phyloP scores from a whole-genome alignment of 2,888 invertebrate genomes.

The Pristionchus fissidentatus region DNA sequence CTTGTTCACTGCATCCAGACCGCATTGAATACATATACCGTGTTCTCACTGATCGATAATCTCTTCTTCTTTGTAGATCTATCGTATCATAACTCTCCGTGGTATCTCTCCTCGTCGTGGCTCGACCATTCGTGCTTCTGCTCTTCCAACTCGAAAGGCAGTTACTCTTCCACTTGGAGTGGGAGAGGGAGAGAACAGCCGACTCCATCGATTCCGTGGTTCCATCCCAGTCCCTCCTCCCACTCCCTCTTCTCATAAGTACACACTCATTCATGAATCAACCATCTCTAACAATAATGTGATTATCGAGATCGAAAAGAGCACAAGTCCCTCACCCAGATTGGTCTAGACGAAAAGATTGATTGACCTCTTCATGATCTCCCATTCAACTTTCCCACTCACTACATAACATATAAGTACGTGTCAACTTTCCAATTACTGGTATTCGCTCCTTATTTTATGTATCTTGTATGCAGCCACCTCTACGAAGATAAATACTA shows the following conservation, averaged over 20 bases:
- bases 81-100: not conserved
- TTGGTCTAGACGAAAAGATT: not conserved
- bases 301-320: not conserved
- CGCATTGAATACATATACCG: not conserved
- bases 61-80: constrained; percentile 1
- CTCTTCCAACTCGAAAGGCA: constrained; percentile 24
- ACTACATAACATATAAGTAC: not conserved
- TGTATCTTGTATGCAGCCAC: not conserved
- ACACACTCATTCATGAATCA: not conserved
- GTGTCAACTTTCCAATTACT: not conserved
- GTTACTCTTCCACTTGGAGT: constrained; percentile 39
- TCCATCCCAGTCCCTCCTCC: not conserved
- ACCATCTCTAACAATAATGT: not conserved
- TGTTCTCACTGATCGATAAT: not conserved
- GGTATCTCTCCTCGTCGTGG: constrained; percentile 21
- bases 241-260: not conserved
- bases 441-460: not conserved
- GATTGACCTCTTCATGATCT: no score
- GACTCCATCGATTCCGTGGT: not conserved
- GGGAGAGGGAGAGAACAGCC: not conserved
- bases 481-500: no score
- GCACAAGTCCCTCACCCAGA: not conserved
- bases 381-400: not conserved
- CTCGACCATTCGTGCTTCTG: not conserved
- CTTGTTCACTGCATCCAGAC: not conserved